phyloP scores from a whole-genome alignment of 2,888 invertebrate species.

The Megastigmus dorsalis region DNA sequence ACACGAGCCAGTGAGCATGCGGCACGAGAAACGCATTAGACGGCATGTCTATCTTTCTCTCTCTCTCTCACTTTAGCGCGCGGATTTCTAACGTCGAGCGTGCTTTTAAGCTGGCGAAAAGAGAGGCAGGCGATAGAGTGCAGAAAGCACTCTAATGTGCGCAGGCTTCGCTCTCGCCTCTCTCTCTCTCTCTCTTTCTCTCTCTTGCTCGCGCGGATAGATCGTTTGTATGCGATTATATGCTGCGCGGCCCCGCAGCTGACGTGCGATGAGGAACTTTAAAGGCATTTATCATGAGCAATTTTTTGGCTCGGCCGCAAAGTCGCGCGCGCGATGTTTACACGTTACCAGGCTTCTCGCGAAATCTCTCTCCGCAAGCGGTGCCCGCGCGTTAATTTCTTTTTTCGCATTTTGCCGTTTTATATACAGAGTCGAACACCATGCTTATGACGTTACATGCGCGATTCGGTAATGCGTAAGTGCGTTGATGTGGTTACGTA shows the following conservation, averaged over 20 bases:
- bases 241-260: no score
- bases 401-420: no score
- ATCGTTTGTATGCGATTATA: constrained; percentile 38
- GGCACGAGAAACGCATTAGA: constrained; percentile 62
- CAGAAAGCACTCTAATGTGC: constrained; percentile 41
- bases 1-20: constrained; percentile 15
- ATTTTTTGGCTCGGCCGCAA: background rate
- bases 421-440: no score
- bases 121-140: constrained; percentile 9
- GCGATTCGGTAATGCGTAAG: no score
- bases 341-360: background rate
- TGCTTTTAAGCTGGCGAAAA: constrained; percentile 18
- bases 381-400: no score
- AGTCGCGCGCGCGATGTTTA: background rate
- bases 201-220: no score
- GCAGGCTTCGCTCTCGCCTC: background rate
- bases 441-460: no score
- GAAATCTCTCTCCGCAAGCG: background rate
- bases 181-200: no score
- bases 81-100: background rate
- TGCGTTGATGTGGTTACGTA: no score
- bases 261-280: background rate
- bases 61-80: no score
- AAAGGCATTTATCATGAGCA: constrained; percentile 35
- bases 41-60: no score